Evolutionary conservation across 2,797 vertebrate species (phyloP).

Genomic region (Babyrousa celebensis): DNA sequence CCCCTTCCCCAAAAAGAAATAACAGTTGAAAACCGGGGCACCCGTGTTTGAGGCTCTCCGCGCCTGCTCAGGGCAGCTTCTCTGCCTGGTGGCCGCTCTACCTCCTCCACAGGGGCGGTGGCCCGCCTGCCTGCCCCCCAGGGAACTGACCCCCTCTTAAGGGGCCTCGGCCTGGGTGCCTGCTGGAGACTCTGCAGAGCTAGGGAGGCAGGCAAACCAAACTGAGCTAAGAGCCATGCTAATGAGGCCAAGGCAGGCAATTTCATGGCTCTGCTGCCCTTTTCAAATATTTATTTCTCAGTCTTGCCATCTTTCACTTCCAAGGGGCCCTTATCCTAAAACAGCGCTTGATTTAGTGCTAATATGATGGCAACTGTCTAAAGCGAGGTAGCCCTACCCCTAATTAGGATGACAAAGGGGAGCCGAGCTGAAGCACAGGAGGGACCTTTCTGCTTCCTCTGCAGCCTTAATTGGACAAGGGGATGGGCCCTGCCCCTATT

Average conservation of each 20-base stretch:
- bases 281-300: slow-evolving; percentile 27
- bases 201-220: fast-evolving
- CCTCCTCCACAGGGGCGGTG: neutral
- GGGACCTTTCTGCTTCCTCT: slow-evolving; percentile 76
- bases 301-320: neutral
- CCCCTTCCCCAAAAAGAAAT: fast-evolving
- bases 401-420: slow-evolving; percentile 89
- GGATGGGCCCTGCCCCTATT: neutral
- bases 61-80: fast-evolving
- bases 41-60: fast-evolving
- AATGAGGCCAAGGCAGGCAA: fast-evolving
- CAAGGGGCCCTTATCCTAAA: neutral
- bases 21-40: neutral
- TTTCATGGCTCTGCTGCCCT: neutral
- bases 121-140: neutral
- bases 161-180: neutral
- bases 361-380: slow-evolving; percentile 56
- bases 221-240: fast-evolving
- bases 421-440: slow-evolving; percentile 79
- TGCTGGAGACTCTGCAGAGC: neutral
- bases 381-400: slow-evolving; percentile 70
- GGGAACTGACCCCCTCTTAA: fast-evolving
- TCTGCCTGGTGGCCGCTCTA: no score
- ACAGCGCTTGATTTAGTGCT: slow-evolving; percentile 80
- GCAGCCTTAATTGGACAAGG: slow-evolving; percentile 82